A percentile compares a stretch with the other conserved stretches of the same genome.
phyloP scores from a whole-genome alignment of 2,113 vertebrate species.

The Ibidorhyncha struthersii region DNA sequence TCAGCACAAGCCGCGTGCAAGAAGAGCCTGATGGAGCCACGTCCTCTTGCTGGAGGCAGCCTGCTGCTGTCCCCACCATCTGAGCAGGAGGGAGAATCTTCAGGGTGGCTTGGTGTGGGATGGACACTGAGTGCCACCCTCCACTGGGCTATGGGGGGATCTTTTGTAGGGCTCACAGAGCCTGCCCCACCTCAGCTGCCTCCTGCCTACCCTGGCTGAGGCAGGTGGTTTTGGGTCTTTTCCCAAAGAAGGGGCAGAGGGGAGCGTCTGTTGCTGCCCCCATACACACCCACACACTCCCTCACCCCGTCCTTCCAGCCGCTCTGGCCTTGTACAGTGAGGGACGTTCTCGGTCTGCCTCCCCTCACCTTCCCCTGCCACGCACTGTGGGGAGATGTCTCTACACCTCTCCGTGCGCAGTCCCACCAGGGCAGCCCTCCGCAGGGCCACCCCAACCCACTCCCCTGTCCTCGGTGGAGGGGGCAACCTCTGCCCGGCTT shows the following conservation, averaged over 20 bases:
- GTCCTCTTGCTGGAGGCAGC: neutral
- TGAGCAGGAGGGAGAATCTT: neutral
- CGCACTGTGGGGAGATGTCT: rapidly evolving
- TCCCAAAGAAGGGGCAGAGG: neutral
- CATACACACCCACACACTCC: neutral
- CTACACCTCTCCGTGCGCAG: rapidly evolving
- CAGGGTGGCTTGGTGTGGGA: neutral
- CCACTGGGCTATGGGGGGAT: neutral
- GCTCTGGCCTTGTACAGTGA: conserved; percentile 16
- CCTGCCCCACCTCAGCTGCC: neutral
- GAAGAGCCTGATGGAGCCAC: neutral
- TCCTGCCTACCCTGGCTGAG: neutral
- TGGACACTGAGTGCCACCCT: neutral
- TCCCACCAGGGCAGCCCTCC: neutral
- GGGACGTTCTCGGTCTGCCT: neutral
- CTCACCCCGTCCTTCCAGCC: neutral
- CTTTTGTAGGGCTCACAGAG: neutral
- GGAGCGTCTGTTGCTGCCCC: neutral
- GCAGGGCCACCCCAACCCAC: neutral
- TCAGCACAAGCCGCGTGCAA: neutral
- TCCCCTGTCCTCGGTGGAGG: rapidly evolving
- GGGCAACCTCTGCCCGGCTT: neutral
- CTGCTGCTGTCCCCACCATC: neutral
- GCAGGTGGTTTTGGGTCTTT: neutral
- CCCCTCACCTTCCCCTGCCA: neutral